A percentile compares a stretch with the other conserved stretches of the same genome.
These are phyloP conservation scores for Leuctra nigra DNA, from an alignment of 2,888 invertebrate genomes.

Conservation along the genomic window DNA sequence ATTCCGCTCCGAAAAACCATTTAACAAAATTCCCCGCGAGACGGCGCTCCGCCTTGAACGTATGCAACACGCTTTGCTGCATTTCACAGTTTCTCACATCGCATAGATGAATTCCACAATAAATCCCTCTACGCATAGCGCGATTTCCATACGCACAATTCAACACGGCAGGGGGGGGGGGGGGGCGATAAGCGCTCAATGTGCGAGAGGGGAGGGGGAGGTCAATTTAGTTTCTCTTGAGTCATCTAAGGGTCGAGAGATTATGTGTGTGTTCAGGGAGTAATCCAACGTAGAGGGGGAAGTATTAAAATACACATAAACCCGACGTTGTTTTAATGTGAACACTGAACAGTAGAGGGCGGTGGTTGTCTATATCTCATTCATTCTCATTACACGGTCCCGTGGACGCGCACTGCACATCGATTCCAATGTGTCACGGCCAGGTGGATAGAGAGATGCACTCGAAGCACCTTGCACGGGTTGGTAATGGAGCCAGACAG, in stretches of 20 bases:
- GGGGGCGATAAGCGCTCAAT: constrained; percentile 6
- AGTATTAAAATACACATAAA: constrained; percentile 22
- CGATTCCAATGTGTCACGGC: no score
- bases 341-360: not conserved
- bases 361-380: constrained; percentile 19
- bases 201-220: constrained; percentile 5
- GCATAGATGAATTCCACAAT: constrained; percentile 4
- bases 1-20: not conserved
- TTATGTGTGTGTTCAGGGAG: constrained; percentile 18
- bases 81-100: constrained; percentile 13
- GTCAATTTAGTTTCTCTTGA: constrained; percentile 20
- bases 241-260: constrained; percentile 16
- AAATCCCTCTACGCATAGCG: constrained; percentile 7
- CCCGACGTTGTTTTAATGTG: no score
- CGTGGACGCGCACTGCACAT: no score
- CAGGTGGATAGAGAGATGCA: no score
- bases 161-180: constrained; percentile 1
- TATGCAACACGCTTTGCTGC: constrained; percentile 13
- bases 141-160: constrained; percentile 18
- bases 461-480: no score
- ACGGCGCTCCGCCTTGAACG: not conserved
- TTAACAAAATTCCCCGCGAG: not conserved
- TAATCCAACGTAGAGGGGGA: not conserved
- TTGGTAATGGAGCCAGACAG: no score
- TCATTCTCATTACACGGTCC: constrained; percentile 24